Evolutionary conservation across 2,113 vertebrate species (phyloP), one percentile per base, ranked within the genome.

Genomic region (Oncorhynchus nerka): DNA sequence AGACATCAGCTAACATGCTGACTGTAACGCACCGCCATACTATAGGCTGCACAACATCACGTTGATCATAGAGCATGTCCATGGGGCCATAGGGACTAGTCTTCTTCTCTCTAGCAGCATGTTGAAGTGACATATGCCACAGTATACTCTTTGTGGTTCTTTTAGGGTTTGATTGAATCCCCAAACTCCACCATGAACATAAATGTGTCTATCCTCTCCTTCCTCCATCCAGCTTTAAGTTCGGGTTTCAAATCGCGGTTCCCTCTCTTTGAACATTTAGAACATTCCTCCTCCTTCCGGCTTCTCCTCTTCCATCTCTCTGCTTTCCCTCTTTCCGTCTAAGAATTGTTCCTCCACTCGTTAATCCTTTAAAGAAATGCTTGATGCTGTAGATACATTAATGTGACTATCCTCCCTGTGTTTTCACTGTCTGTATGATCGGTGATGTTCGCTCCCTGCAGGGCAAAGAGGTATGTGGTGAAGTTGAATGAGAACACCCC

Each of bases 401-500:
- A 92, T 88, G 85, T 86, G 94, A 86, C 92, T 88, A 85, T 86
- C 85, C 84, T 93, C 95, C 95, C 94, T 97, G 94, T 99, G 95
- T 97, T 93, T 94, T 94, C 93, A 97, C 95, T 96, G 93, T 96
- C 95, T 93, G 94, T 95, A 96, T 95, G 94, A 94, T 95, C 94
- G 94, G 94, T 97, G 96, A 97, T 68, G 74, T 81, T 95, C 95
- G 94, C 51, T 95, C 95, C 93, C 92, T 94, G 93, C 97, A 99
- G 98, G 98, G 98, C 89, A 99, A 98, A 98, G 98, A 99, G 98
- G 98, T 99, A 99, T 95, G 98, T 99, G 95, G 94, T 92, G 85
- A 88, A 94, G 88, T 85, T 84, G 88, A 96, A 93, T 92, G 89
- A 94, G 84, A 91, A 80, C 80, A 11, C 92, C 94, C 93, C 92